Base-by-base conservation (phyloP, 2,113 vertebrate species). In the Holacanthus passer region DNA sequence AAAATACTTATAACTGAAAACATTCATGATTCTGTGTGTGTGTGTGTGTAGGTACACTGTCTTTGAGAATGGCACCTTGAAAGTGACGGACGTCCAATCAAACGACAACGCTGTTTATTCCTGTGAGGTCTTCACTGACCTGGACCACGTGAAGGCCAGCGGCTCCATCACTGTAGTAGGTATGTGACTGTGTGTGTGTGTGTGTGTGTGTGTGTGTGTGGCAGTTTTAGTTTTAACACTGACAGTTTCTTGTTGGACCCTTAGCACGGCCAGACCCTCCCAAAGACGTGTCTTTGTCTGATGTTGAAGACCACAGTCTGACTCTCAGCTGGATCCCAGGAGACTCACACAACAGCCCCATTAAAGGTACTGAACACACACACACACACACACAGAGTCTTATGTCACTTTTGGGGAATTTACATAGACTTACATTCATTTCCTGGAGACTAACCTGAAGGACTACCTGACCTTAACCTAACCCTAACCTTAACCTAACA, bases 81-180 rank as follows among this genome's bases (percentile, higher is more conserved):
- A 83, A 73, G 92, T 98, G n/a, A 83, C 88, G 1, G 48, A 88
- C 6, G 74, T 96, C 79, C 88, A 96, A 22, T 88, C 91, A 31
- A 12, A 87, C 0, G 96, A 98, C 77, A 91, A 91, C 7, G 96
- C 91, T 0, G 43, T 4, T 10, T 98, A 96, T 60, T 94, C 93
- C 55, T 98, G 97, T 41, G 91, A 96, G 74, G 95, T 96, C 48
- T 89, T 88, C 75, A 96, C 96, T 0, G 39, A 60, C 6, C 80
- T 97, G 52, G 97, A 97, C 24, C 7, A 65, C 0, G 95, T 90
- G 1, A 87, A 78, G 3, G 93, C 93, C 77, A 89, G n/a, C 0
- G 96, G 96, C 3, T 93, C 91, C 81, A 94, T 98, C 63, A 94
- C 93, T 43, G 97, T 97, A 2, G 89, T 96, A 9, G 97, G 96